Evolutionary conservation across 2,797 vertebrate genomes (phyloP).

Genomic region (Pogoniulus pusillus): DNA sequence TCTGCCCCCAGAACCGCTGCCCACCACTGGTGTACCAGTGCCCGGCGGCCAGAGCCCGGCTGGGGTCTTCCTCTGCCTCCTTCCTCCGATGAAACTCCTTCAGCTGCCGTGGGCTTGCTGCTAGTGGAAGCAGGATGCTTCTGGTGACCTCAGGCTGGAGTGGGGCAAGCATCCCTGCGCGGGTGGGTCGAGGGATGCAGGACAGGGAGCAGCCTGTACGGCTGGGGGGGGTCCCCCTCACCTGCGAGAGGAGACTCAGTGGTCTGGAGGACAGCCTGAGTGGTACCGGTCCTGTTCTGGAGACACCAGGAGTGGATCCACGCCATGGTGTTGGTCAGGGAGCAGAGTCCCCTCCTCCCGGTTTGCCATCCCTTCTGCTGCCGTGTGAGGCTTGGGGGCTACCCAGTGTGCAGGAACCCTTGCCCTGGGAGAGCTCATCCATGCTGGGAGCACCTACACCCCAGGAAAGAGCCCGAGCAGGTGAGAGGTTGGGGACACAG

Average conservation of each 20-base stretch:
- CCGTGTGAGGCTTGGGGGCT: neutral
- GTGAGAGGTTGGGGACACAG: neutral
- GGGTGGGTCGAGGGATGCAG: neutral
- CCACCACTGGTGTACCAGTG: neutral
- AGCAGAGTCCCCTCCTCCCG: neutral
- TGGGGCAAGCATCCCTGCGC: neutral
- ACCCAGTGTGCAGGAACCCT: neutral
- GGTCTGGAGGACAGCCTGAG: neutral
- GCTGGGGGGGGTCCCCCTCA: neutral
- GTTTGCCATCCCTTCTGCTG: neutral
- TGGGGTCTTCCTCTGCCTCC: neutral
- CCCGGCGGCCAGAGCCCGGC: neutral
- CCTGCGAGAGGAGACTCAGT: fast-evolving
- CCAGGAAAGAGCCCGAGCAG: neutral
- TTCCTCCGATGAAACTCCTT: neutral
- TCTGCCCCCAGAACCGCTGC: fast-evolving
- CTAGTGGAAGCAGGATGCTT: too few species aligned
- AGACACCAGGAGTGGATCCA: neutral
- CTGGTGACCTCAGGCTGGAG: neutral
- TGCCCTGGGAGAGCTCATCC: neutral
- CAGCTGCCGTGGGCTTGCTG: neutral
- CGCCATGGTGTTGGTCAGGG: neutral
- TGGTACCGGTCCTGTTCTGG: neutral
- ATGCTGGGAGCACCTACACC: neutral
- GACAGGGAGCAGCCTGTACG: fast-evolving